Conservation (phyloP, 2,113 vertebrate species). For the Notechis scutatus region DNA sequence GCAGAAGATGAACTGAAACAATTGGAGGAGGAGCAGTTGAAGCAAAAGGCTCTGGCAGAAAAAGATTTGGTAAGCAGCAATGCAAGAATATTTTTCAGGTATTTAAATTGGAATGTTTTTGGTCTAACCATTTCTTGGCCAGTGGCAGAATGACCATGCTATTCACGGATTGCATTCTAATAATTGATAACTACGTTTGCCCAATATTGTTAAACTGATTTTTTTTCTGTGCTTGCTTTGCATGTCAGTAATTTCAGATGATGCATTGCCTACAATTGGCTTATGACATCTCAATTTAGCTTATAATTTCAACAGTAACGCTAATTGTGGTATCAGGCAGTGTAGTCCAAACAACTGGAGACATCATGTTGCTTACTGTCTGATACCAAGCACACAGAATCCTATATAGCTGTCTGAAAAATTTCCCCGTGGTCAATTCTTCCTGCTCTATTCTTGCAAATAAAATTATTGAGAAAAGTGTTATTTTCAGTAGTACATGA, state of each 20-base stretch:
- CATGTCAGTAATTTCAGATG: neutral
- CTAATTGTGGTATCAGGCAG: neutral
- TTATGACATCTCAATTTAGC: neutral
- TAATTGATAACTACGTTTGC: neutral
- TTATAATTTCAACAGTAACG: neutral
- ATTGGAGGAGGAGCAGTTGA: conserved; percentile 73
- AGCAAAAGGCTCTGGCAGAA: conserved; percentile 84
- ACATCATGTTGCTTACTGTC: neutral
- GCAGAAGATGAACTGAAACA: conserved; percentile 59
- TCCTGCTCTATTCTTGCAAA: neutral
- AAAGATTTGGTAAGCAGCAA: conserved; percentile 83
- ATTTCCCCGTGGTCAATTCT: neutral
- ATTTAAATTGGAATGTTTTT: neutral
- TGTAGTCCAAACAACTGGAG: neutral
- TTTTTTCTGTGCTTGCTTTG: neutral
- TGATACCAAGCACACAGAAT: neutral
- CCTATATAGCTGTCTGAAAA: neutral
- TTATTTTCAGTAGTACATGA: neutral
- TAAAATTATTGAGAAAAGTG: neutral
- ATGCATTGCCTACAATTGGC: neutral
- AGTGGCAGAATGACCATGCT: neutral
- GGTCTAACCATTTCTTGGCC: neutral
- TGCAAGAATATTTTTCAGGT: neutral
- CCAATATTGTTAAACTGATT: neutral
- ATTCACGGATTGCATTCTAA: neutral